phyloP scores from a whole-genome alignment of 2,888 invertebrate species.

The Aquatica leii region DNA sequence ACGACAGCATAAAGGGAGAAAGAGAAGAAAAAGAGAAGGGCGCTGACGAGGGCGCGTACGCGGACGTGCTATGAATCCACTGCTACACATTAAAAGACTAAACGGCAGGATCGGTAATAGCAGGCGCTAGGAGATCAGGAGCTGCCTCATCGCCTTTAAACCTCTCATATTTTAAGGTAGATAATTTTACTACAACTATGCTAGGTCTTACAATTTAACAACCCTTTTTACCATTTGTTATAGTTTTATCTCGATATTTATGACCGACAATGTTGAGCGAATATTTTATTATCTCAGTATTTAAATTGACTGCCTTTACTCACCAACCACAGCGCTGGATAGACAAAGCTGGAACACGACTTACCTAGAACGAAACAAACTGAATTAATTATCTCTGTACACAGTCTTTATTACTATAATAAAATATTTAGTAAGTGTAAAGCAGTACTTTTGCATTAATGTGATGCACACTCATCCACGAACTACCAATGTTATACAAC shows the following conservation, averaged over 20 bases:
- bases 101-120: slow-evolving; percentile 44
- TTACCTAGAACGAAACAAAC: slow-evolving; percentile 41
- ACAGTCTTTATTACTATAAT: too few species aligned
- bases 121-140: slow-evolving; percentile 37
- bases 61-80: slow-evolving; percentile 45
- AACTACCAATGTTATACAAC: too few species aligned
- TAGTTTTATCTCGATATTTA: slow-evolving; percentile 53
- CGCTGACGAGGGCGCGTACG: slow-evolving; percentile 40
- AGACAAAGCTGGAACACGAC: slow-evolving; percentile 18
- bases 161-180: slow-evolving; percentile 51
- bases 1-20: slow-evolving; percentile 30
- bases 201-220: slow-evolving; percentile 52
- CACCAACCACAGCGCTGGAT: slow-evolving; percentile 15
- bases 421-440: neutral
- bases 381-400: neutral
- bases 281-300: slow-evolving; percentile 49
- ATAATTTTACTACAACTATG: slow-evolving; percentile 50
- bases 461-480: too few species aligned
- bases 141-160: slow-evolving; percentile 46
- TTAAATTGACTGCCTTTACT: slow-evolving; percentile 32
- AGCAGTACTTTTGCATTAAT: neutral
- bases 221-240: slow-evolving; percentile 56
- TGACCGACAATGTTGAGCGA: slow-evolving; percentile 47
- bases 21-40: slow-evolving; percentile 31
- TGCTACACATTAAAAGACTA: slow-evolving; percentile 42